Base-by-base conservation (phyloP, 2,113 vertebrate species). In the Coryphaenoides rupestris region DNA sequence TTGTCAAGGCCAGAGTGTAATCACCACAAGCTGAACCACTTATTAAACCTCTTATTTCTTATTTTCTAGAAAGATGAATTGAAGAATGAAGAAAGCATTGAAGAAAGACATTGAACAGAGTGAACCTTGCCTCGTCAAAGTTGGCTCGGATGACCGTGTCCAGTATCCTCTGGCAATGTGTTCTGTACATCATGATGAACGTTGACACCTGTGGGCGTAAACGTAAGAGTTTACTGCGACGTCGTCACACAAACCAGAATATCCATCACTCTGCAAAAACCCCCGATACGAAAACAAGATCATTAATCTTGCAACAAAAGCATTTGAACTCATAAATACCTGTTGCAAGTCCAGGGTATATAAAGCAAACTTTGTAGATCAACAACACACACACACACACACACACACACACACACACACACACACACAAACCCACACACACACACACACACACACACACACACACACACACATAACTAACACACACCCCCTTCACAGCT, bases 151-250 rank as follows among this genome's bases (percentile, higher is more conserved):
- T 99, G 62, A 99, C 98, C 14, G 98, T 99, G 90, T 99, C 98
- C 85, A 99, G 89, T 88, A 99, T 99, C 87, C 98, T 95, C 91
- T 99, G 98, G 87, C 98, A 99, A 89, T 99, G 98, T 47, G 98
- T 99, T 87, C 98, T 93, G 83, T 99, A 99, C 98, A 99, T 99
- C 98, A 99, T 99, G 84, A 99, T 99, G 80, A 99, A 99, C 50
- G 97, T 99, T 61, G 97, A 97, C 79, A 99, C 96, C 97, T 99
- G 69, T 61, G 56, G 62, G 60, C 63, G 66, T 74, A 55, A 70
- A 59, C 24, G 4, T 10, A 5, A 67, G 23, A 58, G 69, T 85
- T 71, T 62, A 79, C 72, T 61, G 67, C 54, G 67, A 63, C 49
- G 19, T 40, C 74, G 12, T 55, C 40, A 61, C 58, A 75, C 56